Evolutionary conservation across 1,140 invertebrate species (phyloP).

Genomic region (Patella vulgata): DNA sequence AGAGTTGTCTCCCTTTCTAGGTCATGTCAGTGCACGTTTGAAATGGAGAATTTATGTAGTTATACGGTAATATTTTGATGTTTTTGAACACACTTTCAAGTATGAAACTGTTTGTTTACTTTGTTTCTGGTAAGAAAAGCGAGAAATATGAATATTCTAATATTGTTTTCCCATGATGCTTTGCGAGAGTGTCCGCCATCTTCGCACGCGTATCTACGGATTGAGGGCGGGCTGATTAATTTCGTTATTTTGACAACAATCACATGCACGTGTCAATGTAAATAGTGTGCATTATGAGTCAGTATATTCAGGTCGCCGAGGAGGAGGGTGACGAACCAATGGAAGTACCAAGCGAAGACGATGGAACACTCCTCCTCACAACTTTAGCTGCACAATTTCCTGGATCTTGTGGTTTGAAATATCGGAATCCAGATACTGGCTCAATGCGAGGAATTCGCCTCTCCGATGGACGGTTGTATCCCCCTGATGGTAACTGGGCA

Average conservation of each 20-base stretch:
- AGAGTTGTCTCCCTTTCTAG: no score
- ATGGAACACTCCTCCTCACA: conserved; percentile 85
- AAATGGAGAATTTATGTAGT: no score
- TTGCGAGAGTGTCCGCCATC: conserved; percentile 35
- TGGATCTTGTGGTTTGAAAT: conserved; percentile 93
- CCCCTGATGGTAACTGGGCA: conserved; percentile 88
- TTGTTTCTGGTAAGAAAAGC: no score
- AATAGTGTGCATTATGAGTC: conserved; percentile 43
- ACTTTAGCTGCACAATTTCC: conserved; percentile 93
- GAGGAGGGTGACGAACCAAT: conserved; percentile 92
- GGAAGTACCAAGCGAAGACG: conserved; percentile 90
- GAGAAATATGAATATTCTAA: no score
- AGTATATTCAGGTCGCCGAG: conserved; percentile 73
- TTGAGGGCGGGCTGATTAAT: conserved; percentile 33
- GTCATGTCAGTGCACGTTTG: no score
- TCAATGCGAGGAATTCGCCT: conserved; percentile 87
- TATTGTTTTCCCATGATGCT: conserved; percentile 28
- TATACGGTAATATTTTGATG: no score
- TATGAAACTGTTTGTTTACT: no score
- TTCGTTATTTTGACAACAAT: conserved; percentile 23
- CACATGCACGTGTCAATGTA: conserved; percentile 25
- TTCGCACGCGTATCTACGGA: conserved; percentile 35
- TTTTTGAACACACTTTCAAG: no score
- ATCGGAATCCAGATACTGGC: conserved; percentile 85
- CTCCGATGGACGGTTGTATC: conserved; percentile 86